phyloP scores from a whole-genome alignment of 1,140 invertebrate species.

The Meteorus sp. region DNA sequence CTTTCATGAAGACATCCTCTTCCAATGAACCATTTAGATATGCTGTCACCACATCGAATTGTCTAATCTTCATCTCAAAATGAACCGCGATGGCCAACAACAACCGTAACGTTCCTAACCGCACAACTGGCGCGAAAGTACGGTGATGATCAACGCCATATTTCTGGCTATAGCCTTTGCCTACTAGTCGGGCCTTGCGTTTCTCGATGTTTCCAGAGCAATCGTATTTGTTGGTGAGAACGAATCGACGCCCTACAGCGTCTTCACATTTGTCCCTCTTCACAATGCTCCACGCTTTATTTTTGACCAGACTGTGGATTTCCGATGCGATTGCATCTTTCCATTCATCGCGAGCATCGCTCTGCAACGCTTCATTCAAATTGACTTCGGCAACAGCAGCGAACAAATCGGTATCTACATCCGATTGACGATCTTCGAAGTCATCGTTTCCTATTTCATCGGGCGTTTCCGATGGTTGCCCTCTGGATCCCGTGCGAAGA shows the following conservation, averaged over 20 bases:
- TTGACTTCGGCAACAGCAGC: neutral
- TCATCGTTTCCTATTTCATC: neutral
- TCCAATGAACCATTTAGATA: neutral
- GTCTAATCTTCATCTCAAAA: neutral
- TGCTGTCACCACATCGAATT: neutral
- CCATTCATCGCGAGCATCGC: neutral
- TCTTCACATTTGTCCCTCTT: neutral
- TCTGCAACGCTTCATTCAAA: neutral
- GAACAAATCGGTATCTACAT: neutral
- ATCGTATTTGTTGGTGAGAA: neutral
- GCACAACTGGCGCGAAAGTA: neutral
- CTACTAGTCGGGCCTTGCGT: neutral
- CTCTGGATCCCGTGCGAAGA: neutral
- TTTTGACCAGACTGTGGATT: neutral
- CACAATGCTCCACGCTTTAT: neutral
- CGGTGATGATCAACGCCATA: neutral
- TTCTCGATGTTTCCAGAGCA: neutral
- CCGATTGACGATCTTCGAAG: too few relatives aligned
- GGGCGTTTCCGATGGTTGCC: neutral
- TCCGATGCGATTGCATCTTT: neutral
- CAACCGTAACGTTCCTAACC: neutral
- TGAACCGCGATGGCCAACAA: neutral
- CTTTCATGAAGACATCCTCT: neutral
- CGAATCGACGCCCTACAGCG: neutral
- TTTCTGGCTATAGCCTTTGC: neutral